These are phyloP conservation scores for Lanistes nyassanus DNA, from an alignment of 1,140 invertebrate species.

Conservation along the genomic window DNA sequence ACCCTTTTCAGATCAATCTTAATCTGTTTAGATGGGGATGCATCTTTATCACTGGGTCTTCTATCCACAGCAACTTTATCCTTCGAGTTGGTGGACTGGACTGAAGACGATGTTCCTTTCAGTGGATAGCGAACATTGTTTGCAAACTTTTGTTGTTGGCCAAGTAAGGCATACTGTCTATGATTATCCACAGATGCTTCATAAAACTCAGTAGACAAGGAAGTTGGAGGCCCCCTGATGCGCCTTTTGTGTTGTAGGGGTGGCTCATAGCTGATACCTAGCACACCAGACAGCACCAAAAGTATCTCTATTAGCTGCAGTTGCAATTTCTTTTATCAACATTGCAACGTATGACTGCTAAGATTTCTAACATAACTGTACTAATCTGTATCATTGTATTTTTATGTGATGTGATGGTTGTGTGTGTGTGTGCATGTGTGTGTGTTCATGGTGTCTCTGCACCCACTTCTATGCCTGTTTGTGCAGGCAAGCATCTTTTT, in stretches of 20 bases:
- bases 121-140: slow-evolving; percentile 54
- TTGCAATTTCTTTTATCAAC: too few species aligned
- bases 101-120: slow-evolving; percentile 16
- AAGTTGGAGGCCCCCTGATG: slow-evolving; percentile 42
- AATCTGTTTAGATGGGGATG: slow-evolving; percentile 51
- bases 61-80: neutral
- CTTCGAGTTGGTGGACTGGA: neutral
- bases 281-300: slow-evolving; percentile 6
- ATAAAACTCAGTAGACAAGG: slow-evolving; percentile 43
- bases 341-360: too few species aligned
- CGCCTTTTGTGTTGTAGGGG: slow-evolving; percentile 60
- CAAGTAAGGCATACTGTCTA: slow-evolving; percentile 24
- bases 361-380: too few species aligned
- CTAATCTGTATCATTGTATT: too few species aligned
- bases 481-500: too few species aligned
- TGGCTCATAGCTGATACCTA: slow-evolving; percentile 53
- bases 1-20: slow-evolving; percentile 44
- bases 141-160: slow-evolving; percentile 60
- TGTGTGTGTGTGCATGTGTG: too few species aligned
- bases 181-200: slow-evolving; percentile 10
- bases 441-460: too few species aligned
- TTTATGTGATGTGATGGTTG: too few species aligned
- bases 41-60: slow-evolving; percentile 26
- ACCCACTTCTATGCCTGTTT: too few species aligned
- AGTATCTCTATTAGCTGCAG: too few species aligned